Evolutionary conservation across 2,113 vertebrate genomes (phyloP).

Genomic region (Pseudopipra pipra): DNA sequence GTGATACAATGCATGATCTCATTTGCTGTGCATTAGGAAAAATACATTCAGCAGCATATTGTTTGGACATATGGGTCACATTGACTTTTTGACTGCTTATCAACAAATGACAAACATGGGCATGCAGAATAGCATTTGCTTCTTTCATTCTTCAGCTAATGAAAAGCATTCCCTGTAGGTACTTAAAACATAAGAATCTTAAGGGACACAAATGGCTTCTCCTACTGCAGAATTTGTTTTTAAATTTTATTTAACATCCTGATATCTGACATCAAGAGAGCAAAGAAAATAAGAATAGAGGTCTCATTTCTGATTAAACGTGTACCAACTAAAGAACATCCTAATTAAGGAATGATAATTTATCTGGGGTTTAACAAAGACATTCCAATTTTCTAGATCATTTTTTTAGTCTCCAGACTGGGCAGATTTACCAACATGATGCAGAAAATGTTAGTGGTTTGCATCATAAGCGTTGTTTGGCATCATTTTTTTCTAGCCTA

Average conservation of each 20-base stretch:
- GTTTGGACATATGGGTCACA: neutral
- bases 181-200: neutral
- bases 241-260: neutral
- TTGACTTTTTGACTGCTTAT: neutral
- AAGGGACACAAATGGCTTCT: neutral
- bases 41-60: neutral
- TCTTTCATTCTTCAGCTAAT: neutral
- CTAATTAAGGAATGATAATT: neutral
- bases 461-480: neutral
- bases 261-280: neutral
- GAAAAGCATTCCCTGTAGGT: neutral
- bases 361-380: neutral
- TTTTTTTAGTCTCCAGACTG: neutral
- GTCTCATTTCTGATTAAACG: neutral
- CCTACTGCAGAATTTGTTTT: neutral
- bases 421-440: neutral
- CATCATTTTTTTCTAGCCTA: neutral
- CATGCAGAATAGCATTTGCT: neutral
- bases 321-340: neutral
- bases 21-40: neutral
- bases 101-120: neutral
- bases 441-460: neutral
- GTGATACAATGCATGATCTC: neutral
- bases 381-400: neutral
- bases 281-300: neutral